Conservation (phyloP, 1,140 invertebrate genomes). For the Heterodera schachtii region DNA sequence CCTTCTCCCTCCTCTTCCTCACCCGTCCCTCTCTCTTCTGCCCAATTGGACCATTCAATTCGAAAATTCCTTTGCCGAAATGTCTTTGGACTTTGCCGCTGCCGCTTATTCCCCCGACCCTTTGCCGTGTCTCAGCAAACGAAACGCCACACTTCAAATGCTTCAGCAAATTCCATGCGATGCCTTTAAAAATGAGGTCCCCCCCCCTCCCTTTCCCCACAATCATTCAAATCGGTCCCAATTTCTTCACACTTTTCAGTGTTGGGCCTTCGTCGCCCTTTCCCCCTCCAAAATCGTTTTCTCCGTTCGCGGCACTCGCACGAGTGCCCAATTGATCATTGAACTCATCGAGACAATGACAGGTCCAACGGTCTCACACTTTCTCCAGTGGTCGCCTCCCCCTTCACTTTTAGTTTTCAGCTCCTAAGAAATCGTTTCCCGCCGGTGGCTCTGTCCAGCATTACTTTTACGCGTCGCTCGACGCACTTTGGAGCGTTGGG, state of each 20-base stretch:
- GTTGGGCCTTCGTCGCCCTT: slow-evolving; percentile 42
- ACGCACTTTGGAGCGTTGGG: slow-evolving; percentile 35
- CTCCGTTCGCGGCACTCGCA: slow-evolving; percentile 45
- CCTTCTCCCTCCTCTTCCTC: neutral
- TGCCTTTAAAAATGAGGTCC: slow-evolving; percentile 22
- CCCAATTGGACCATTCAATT: slow-evolving; percentile 43
- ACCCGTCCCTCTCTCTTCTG: neutral
- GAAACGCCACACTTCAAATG: slow-evolving; percentile 32
- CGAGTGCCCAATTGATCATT: slow-evolving; percentile 46
- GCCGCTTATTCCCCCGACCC: slow-evolving; percentile 49
- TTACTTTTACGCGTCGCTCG: slow-evolving; percentile 48
- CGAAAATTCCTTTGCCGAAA: slow-evolving; percentile 38
- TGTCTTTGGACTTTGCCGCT: slow-evolving; percentile 52
- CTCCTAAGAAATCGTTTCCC: slow-evolving; percentile 46
- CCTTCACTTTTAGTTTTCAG: slow-evolving; percentile 15
- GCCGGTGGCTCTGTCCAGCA: slow-evolving; percentile 51
- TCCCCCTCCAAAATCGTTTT: slow-evolving; percentile 46
- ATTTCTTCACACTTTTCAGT: slow-evolving; percentile 42
- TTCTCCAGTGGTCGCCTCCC: neutral
- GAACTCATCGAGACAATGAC: slow-evolving; percentile 56
- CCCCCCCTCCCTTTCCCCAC: neutral
- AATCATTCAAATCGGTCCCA: neutral
- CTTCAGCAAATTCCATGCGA: slow-evolving; percentile 42
- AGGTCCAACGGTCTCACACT: neutral
- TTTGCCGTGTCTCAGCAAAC: slow-evolving; percentile 40